Conservation (phyloP, 2,797 vertebrate genomes). For the Sylvilagus floridanus region DNA sequence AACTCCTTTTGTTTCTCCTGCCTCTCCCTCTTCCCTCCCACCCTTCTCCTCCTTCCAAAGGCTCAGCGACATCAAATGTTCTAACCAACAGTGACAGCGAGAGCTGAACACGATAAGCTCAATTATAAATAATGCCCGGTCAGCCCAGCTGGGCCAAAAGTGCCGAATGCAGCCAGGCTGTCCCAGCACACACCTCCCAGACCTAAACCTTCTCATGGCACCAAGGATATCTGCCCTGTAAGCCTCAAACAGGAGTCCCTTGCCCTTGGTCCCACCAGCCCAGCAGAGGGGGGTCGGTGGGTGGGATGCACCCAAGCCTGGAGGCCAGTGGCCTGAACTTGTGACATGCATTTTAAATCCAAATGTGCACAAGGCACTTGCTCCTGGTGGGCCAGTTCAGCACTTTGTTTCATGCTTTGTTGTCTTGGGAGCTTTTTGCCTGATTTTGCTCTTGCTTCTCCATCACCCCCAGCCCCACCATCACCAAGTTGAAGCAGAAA, state of each 20-base stretch:
- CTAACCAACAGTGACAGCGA: not conserved
- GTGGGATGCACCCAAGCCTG: not conserved
- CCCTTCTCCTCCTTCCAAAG: slow-evolving; percentile 72
- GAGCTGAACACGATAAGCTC: slow-evolving; percentile 68
- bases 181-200: not conserved
- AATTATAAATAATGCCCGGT: slow-evolving; percentile 67
- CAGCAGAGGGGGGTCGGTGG: not conserved
- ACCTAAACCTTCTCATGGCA: not conserved
- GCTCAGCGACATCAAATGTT: slow-evolving; percentile 72
- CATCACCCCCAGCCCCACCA: no score
- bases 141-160: not conserved
- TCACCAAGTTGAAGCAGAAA: not conserved
- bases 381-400: rapidly evolving
- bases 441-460: not conserved
- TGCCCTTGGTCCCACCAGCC: not conserved
- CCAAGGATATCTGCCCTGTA: not conserved
- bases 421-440: not conserved
- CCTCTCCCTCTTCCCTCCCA: slow-evolving; percentile 50
- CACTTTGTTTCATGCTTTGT: not conserved
- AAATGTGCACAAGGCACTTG: not conserved
- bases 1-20: slow-evolving; percentile 72
- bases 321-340: not conserved
- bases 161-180: not conserved
- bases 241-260: not conserved
- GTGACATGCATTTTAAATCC: not conserved